These are phyloP conservation scores for Cephonodes hylas DNA, from an alignment of 2,888 invertebrate genomes.

Conservation along the genomic window DNA sequence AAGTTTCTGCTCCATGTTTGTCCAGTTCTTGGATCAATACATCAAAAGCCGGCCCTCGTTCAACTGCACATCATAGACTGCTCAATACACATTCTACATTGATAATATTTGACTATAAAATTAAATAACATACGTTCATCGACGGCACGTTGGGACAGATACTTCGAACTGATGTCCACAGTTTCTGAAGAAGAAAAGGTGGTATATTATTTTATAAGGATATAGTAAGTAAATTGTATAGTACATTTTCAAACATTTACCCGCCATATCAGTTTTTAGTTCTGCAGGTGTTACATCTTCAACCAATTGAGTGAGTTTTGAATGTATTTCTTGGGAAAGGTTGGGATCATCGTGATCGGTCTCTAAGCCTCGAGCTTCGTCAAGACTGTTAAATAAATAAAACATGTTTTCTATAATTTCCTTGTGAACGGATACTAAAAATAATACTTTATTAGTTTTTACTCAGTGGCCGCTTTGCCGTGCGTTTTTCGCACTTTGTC, in stretches of 20 bases:
- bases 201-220: not conserved
- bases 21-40: conserved; percentile 49
- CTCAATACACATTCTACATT: not conserved
- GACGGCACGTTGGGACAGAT: conserved; percentile 54
- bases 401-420: not conserved
- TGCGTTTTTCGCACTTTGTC: conserved; percentile 43
- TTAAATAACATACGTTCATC: conserved; percentile 53
- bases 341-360: conserved; percentile 60
- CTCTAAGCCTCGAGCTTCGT: conserved; percentile 50
- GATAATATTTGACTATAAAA: not conserved
- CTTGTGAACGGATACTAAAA: not conserved
- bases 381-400: conserved; percentile 53
- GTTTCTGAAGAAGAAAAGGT: conserved; percentile 48
- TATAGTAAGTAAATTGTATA: not conserved
- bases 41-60: conserved; percentile 64
- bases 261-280: conserved; percentile 54
- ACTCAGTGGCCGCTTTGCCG: conserved; percentile 55
- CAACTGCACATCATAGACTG: conserved; percentile 38
- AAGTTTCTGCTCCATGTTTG: conserved; percentile 38
- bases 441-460: too few relatives aligned
- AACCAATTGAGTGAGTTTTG: conserved; percentile 38
- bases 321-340: conserved; percentile 52
- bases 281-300: conserved; percentile 39
- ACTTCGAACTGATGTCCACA: conserved; percentile 52
- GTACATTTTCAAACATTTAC: conserved; percentile 29